phyloP scores from a whole-genome alignment of 1,140 invertebrate species.

The Drosophila grimshawi region DNA sequence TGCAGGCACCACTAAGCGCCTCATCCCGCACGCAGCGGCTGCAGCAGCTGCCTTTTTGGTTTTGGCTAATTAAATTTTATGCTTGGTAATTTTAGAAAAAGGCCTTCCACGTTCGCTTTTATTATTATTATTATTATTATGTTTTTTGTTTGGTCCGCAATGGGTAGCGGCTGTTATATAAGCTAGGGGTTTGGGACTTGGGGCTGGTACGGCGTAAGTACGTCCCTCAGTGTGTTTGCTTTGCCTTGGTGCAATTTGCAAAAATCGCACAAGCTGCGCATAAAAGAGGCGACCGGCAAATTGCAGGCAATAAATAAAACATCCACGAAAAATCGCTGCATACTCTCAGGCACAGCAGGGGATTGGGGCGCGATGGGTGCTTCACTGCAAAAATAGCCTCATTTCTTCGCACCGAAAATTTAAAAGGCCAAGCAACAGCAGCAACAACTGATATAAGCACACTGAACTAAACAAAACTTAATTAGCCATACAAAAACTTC shows the following conservation, averaged over 20 bases:
- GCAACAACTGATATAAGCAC: constrained; percentile 9
- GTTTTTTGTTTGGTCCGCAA: constrained; percentile 17
- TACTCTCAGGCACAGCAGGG: constrained; percentile 50
- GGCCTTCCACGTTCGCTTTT: constrained; percentile 50
- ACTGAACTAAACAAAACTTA: constrained; percentile 4
- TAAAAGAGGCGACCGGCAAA: constrained; percentile 61
- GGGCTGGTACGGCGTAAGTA: constrained; percentile 35
- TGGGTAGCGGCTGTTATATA: not conserved
- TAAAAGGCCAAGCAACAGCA: constrained; percentile 19
- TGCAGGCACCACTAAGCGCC: constrained; percentile 27
- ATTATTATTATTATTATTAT: not conserved
- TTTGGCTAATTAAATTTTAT: constrained; percentile 83
- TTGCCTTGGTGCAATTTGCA: constrained; percentile 33
- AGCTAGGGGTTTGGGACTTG: not conserved
- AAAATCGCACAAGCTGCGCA: constrained; percentile 59
- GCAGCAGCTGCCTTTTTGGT: constrained; percentile 70
- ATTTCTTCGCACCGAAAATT: constrained; percentile 28
- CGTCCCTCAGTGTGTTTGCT: constrained; percentile 25
- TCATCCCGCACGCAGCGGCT: not conserved
- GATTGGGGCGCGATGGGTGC: constrained; percentile 1
- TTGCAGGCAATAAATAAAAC: constrained; percentile 75
- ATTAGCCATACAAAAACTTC: not conserved
- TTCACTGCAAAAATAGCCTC: constrained; percentile 30
- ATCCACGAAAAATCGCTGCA: constrained; percentile 73
- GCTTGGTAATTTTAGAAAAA: constrained; percentile 81